Base-by-base conservation (phyloP, 2,113 vertebrate genomes). In the Datnioides undecimradiatus region DNA sequence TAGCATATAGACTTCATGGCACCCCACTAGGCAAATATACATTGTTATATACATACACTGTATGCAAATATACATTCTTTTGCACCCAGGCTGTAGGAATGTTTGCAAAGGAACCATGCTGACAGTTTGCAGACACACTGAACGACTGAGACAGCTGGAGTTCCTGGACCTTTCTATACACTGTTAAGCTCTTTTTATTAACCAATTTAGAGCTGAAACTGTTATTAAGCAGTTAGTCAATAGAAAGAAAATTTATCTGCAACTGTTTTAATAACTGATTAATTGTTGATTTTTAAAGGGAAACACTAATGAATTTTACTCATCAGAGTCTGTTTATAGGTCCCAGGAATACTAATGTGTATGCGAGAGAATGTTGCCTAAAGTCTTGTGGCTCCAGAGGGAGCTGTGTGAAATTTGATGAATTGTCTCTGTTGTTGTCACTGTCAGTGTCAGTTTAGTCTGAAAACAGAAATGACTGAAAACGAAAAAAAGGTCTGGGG, bases 21-120 rank as follows among this genome's bases (percentile, higher is more conserved):
- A 69, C 72, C 85, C 68, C 62, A 43, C 85, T 62, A 72, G 45
- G 80, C 68, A 93, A 90, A 91, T 90, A 93, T 69, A 91, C 86
- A 82, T 80, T 86, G 54, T 89, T 79, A 73, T 67, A 82, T 89
- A 55, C 62, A 54, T 66, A 27, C 65, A 38, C 73, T 76, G 31
- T 82, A 69, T 23, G 73, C 73, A 90, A 88, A 90, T 87, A 86
- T 87, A 73, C 85, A 82, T 87, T 87, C 58, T 83, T 87, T 55
- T 84, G 51, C 77, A 63, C 21, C 9, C 17, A 19, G 54, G 58
- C 49, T 23, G 19, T 46, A 84, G 75, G 67, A 90, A 88, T 84
- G 89, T 90, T 74, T 84, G 64, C 54, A 36, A 69, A 75, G 79
- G 73, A 84, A 67, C 69, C 49, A 23, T 76, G 69, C 63, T 74